Evolutionary conservation across 2,113 vertebrate genomes (phyloP).

Genomic region (Tragulus kanchil): DNA sequence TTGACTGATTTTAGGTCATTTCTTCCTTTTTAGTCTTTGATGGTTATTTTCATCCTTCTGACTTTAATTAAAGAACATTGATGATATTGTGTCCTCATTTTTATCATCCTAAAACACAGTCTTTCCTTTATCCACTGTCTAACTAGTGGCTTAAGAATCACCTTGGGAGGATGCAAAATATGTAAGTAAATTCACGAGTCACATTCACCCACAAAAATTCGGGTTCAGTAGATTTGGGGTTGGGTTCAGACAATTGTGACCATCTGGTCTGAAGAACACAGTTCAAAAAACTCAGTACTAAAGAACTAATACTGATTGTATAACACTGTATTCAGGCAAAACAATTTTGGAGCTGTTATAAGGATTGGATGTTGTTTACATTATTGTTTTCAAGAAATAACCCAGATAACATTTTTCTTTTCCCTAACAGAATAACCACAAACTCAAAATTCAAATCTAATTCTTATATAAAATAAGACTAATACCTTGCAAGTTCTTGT

Average conservation of each 20-base stretch:
- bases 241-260: background rate
- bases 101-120: background rate
- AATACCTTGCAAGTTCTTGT: background rate
- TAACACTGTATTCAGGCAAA: background rate
- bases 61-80: background rate
- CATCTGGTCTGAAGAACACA: background rate
- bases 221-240: background rate
- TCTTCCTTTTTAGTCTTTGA: background rate
- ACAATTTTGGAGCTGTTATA: background rate
- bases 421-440: background rate
- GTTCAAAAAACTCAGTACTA: background rate
- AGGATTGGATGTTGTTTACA: background rate
- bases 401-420: background rate
- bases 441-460: background rate
- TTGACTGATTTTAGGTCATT: background rate
- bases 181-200: background rate
- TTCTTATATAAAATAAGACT: background rate
- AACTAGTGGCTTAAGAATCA: background rate
- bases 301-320: background rate
- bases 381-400: background rate
- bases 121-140: background rate
- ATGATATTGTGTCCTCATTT: background rate
- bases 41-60: background rate
- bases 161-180: background rate
- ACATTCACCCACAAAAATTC: background rate